Evolutionary conservation across 1,140 invertebrate species (phyloP), one percentile per base, ranked within the genome.

Genomic region (Diorhabda carinulata): DNA sequence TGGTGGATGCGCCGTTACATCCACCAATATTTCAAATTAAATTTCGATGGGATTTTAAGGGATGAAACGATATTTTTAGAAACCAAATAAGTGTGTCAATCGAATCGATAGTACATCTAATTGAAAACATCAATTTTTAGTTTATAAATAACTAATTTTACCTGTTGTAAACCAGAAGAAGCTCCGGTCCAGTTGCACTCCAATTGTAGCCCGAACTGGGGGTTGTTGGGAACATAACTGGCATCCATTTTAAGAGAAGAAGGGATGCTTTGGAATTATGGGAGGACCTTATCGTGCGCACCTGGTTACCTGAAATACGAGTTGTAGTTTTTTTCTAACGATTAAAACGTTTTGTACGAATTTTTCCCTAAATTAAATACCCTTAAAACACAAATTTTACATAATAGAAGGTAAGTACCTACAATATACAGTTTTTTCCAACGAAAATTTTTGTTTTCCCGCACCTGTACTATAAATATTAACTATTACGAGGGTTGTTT

Each of bases 181-280:
- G 67, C 65, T 8, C 65, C 65, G 52, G 69, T 75, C 79, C 79
- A 81, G 73, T 81, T 81, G 68, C 79, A 81, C 72, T 81, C 79
- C 66, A 81, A 73, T 70, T 81, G 79, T 42, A 81, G 69, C 68
- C 79, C 79, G 72, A 81, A 81, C 78, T 81, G 79, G 73, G 79
- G 79, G 68, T 81, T 81, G 76, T 81, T 81, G 44, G 79, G 79
- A 42, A 81, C 73, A 62, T 81, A 81, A 75, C 76, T 80, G 70
- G 77, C 67, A 72, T 80, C 79, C 79, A 80, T 80, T 41, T 60
- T 73, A 64, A 25, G 45, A 56, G 66, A 43, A 2, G 66, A 59
- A 52, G 52, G 67, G 70, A 57, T 66, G 70, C 25, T 61, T 68
- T 62, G 10, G 43, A 47, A 43, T 52, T 52, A 56, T 43, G 63